Conservation (phyloP, 2,797 vertebrate genomes). For the Anabacerthia variegaticeps region DNA sequence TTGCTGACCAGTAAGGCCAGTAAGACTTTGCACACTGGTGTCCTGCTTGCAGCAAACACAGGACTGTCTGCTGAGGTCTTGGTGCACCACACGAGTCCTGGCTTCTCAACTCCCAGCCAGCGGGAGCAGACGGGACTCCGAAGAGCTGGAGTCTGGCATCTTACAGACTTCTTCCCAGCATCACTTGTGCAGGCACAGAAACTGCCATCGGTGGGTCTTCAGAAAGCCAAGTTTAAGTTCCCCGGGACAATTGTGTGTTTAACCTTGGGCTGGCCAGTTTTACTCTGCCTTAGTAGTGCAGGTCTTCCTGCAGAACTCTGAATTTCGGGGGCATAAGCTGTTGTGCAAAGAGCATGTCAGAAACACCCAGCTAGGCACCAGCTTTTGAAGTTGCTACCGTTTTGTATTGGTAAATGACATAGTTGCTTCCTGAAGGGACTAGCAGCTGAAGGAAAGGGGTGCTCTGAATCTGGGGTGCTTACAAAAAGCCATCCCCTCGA, state of each 20-base stretch:
- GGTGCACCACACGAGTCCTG: accelerated
- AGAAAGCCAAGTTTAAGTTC: not conserved
- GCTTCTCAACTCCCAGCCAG: not conserved
- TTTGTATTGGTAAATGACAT: not conserved
- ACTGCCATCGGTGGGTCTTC: accelerated
- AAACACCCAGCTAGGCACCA: not conserved
- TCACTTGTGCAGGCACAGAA: accelerated
- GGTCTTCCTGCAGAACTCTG: not conserved
- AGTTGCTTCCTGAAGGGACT: not conserved
- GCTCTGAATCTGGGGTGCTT: not conserved
- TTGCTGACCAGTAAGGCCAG: not conserved
- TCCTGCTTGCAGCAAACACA: not conserved
- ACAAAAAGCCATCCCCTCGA: not conserved
- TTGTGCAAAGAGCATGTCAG: not conserved
- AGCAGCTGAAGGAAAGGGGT: not conserved
- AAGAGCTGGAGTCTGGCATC: not conserved
- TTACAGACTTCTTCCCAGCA: not conserved
- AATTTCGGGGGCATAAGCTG: accelerated
- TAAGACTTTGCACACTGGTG: not conserved
- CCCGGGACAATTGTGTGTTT: not conserved
- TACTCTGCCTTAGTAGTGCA: not conserved
- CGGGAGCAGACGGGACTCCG: accelerated
- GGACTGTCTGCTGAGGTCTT: not conserved
- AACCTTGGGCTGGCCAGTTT: not conserved
- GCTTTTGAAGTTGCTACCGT: not conserved